Conservation (phyloP, 2,888 invertebrate genomes). For the Ophion slaviceki region DNA sequence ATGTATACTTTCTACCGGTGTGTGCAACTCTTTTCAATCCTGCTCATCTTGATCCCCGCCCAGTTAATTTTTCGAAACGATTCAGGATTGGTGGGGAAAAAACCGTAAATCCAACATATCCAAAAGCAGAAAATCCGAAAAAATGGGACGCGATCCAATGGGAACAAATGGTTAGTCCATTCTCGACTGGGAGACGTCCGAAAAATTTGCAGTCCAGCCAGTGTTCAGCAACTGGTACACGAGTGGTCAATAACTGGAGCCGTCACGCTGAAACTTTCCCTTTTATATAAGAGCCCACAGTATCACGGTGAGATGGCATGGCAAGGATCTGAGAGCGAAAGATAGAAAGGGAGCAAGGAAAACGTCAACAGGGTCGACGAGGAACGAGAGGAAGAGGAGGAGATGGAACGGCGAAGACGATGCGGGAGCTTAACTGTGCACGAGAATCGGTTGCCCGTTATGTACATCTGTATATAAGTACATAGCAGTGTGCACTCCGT, state of each 20-base stretch:
- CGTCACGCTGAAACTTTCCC: constrained; percentile 9
- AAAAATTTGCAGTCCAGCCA: not conserved
- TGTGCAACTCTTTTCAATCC: too few species aligned
- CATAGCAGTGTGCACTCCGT: not conserved
- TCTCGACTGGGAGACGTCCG: not conserved
- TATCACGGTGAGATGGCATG: constrained; percentile 12
- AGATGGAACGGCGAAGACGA: constrained; percentile 17
- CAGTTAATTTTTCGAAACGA: too few species aligned
- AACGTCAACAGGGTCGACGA: constrained; percentile 11
- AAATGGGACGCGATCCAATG: not conserved
- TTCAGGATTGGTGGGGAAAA: too few species aligned
- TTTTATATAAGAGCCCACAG: constrained; percentile 18
- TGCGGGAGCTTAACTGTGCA: constrained; percentile 29
- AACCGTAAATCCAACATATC: too few species aligned
- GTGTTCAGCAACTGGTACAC: not conserved
- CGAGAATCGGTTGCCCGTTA: constrained; percentile 45
- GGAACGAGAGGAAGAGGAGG: constrained; percentile 17
- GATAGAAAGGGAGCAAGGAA: constrained; percentile 18
- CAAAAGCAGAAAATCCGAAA: too few species aligned
- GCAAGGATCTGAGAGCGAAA: constrained; percentile 6
- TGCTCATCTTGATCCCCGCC: too few species aligned
- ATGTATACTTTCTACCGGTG: too few species aligned
- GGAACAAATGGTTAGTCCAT: not conserved
- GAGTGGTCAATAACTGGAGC: constrained; percentile 9
- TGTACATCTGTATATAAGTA: not conserved